phyloP scores from a whole-genome alignment of 2,888 invertebrate species.

The Leptopilina myrica region DNA sequence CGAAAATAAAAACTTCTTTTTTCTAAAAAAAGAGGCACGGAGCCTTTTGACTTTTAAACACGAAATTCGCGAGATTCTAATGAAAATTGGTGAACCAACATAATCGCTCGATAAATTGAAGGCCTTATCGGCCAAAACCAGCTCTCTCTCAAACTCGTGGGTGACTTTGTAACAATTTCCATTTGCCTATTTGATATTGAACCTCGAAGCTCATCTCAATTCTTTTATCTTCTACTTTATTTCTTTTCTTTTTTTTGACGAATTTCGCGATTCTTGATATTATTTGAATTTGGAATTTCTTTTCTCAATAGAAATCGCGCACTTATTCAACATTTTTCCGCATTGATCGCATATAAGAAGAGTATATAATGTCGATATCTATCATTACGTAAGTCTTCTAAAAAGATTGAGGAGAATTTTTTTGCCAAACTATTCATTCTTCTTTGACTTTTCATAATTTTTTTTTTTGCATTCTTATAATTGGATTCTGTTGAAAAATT shows the following conservation, averaged over 20 bases:
- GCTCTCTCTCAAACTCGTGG: constrained; percentile 49
- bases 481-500: too few relatives aligned
- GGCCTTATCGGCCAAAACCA: constrained; percentile 61
- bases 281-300: constrained; percentile 1
- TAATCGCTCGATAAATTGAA: constrained; percentile 63
- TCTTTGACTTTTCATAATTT: too few relatives aligned
- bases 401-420: background rate
- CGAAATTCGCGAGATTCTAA: constrained; percentile 43
- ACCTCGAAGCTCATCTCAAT: background rate
- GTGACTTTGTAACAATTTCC: constrained; percentile 32
- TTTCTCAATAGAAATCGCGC: background rate
- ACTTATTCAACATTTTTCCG: background rate
- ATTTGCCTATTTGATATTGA: constrained; percentile 12
- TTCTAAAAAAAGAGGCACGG: background rate
- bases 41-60: constrained; percentile 16
- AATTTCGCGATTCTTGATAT: constrained; percentile 41
- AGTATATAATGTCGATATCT: background rate
- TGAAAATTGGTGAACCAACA: constrained; percentile 58
- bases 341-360: background rate
- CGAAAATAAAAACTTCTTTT: background rate
- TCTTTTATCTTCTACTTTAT: constrained; percentile 2
- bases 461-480: too few relatives aligned
- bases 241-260: background rate
- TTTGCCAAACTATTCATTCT: too few relatives aligned
- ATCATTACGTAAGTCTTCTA: background rate